Evolutionary conservation across 2,797 vertebrate genomes (phyloP).

Genomic region (Acanthiza pusilla): DNA sequence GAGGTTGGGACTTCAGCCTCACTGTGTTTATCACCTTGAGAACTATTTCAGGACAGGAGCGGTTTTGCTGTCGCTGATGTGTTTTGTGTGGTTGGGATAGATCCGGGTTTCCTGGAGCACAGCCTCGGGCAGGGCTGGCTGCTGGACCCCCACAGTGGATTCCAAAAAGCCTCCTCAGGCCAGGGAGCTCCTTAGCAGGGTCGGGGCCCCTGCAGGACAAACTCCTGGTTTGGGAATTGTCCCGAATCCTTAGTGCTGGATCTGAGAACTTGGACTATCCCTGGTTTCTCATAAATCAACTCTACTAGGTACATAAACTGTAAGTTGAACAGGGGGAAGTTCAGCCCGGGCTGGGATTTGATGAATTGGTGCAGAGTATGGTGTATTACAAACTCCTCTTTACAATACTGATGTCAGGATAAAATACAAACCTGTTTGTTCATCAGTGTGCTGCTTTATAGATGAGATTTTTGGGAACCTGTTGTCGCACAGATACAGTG

Average conservation of each 20-base stretch:
- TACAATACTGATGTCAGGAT: not conserved
- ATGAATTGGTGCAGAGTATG: not conserved
- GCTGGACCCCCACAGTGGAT: not conserved
- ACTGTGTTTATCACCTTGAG: not conserved
- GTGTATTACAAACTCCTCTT: not conserved
- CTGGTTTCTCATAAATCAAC: not conserved
- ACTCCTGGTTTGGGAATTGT: not conserved
- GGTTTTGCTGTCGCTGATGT: not conserved
- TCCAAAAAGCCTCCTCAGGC: rapidly evolving
- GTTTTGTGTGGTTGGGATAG: not conserved
- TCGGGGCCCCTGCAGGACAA: not conserved
- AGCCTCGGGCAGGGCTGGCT: not conserved
- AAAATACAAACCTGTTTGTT: not conserved
- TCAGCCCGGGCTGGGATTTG: not conserved
- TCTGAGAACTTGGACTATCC: not conserved
- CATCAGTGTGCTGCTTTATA: not conserved
- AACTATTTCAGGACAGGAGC: not conserved
- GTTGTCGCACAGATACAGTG: not conserved
- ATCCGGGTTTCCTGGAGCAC: not conserved
- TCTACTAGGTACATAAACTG: not conserved
- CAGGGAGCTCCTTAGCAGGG: no score
- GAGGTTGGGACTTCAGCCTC: not conserved
- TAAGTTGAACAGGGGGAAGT: not conserved
- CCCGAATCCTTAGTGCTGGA: not conserved
- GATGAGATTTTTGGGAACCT: not conserved